Percentiles rank a stretch among this genome's conserved stretches.
These are phyloP conservation scores for Dasyprocta punctata DNA, from an alignment of 2,113 vertebrate genomes.

Conservation along the genomic window DNA sequence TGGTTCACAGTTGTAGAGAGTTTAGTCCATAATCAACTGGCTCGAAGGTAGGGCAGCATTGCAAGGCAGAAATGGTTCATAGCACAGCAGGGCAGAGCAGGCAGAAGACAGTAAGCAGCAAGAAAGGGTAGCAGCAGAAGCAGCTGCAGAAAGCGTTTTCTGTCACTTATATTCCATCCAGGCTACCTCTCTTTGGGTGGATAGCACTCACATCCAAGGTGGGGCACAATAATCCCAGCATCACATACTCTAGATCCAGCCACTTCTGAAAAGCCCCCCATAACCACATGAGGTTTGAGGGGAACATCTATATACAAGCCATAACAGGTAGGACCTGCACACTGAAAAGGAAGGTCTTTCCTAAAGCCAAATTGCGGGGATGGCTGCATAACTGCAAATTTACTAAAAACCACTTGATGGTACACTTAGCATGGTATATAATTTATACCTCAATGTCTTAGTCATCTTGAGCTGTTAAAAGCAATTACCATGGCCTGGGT, in stretches of 20 bases:
- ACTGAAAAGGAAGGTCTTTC: neutral
- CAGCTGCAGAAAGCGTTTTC: neutral
- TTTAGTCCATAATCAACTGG: neutral
- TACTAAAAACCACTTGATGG: neutral
- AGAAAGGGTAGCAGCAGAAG: neutral
- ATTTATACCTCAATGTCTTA: neutral
- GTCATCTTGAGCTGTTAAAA: neutral
- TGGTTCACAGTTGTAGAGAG: neutral
- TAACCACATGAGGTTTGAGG: neutral
- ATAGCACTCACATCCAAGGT: neutral
- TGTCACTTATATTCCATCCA: neutral
- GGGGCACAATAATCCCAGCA: neutral
- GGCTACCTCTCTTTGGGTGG: neutral
- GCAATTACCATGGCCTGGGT: neutral
- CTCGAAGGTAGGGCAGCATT: neutral
- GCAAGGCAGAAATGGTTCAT: neutral
- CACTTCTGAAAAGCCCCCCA: neutral
- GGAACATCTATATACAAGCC: neutral
- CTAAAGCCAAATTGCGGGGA: neutral
- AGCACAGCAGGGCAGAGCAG: neutral
- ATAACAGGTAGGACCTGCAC: neutral
- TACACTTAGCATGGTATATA: neutral
- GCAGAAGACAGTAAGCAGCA: neutral
- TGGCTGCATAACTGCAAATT: neutral
- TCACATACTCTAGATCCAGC: neutral